A percentile compares a stretch with the other conserved stretches of the same genome.
These are phyloP conservation scores for Dryobates pubescens DNA, from an alignment of 2,797 vertebrate species.

Conservation along the genomic window DNA sequence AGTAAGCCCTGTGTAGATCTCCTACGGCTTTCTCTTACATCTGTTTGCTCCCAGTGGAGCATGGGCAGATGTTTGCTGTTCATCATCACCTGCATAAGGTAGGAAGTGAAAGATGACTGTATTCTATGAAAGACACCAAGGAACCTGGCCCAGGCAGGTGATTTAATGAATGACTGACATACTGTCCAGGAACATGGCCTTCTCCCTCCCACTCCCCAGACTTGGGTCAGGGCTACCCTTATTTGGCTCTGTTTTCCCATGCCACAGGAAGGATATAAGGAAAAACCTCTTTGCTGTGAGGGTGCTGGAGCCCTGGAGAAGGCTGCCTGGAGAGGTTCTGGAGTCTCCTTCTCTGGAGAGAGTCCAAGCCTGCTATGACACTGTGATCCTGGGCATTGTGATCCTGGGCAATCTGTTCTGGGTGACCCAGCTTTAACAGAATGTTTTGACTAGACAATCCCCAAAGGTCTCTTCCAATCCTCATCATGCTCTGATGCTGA, in stretches of 20 bases:
- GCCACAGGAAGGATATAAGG: rapidly evolving
- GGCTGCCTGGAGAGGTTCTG: too few species aligned
- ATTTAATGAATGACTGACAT: neutral
- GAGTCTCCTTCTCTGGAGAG: too few species aligned
- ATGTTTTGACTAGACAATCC: too few species aligned
- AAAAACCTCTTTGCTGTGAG: too few species aligned
- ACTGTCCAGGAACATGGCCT: neutral
- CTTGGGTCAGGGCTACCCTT: rapidly evolving
- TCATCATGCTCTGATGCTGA: too few species aligned
- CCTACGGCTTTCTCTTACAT: neutral
- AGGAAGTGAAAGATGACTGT: neutral
- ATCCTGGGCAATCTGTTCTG: too few species aligned
- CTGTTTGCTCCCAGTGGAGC: neutral
- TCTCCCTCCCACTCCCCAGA: neutral
- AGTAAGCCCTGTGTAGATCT: neutral
- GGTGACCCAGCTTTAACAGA: too few species aligned
- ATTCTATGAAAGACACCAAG: rapidly evolving
- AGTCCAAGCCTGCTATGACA: too few species aligned
- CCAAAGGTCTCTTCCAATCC: too few species aligned
- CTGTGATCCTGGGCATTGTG: too few species aligned
- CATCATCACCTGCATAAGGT: rapidly evolving
- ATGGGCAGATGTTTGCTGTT: neutral
- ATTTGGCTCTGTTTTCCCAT: neutral
- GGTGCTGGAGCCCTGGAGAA: too few species aligned
- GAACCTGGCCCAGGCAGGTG: rapidly evolving